phyloP scores from a whole-genome alignment of 2,113 vertebrate species.

The Onychostruthus taczanowskii region DNA sequence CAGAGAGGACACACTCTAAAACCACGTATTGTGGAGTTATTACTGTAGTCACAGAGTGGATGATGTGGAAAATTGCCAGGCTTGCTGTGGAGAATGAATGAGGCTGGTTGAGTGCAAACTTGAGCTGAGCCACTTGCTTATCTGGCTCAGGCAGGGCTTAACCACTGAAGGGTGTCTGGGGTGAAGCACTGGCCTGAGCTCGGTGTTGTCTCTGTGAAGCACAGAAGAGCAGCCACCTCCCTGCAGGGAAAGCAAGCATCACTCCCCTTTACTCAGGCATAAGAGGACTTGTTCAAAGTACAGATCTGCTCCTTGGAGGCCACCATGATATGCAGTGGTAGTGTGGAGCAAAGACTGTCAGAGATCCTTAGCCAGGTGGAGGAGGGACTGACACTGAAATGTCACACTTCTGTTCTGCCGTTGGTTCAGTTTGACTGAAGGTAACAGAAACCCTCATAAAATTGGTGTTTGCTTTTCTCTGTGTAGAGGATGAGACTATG shows the following conservation, averaged over 20 bases:
- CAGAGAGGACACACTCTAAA: neutral
- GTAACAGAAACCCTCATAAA: neutral
- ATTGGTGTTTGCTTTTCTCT: neutral
- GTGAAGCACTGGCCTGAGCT: neutral
- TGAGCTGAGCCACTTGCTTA: neutral
- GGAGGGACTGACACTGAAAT: neutral
- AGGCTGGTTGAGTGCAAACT: neutral
- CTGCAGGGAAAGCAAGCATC: neutral
- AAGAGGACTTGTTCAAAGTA: neutral
- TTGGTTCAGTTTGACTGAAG: neutral
- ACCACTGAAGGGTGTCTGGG: neutral
- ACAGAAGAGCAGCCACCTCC: neutral
- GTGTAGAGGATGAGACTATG: neutral
- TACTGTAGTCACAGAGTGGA: neutral
- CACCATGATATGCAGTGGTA: neutral
- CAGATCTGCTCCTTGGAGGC: neutral
- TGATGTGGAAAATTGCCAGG: neutral
- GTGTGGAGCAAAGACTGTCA: neutral
- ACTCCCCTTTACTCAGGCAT: neutral
- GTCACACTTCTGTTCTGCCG: neutral
- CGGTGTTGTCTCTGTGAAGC: neutral
- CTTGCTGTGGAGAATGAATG: neutral
- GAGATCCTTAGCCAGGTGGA: neutral
- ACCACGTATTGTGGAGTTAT: neutral
- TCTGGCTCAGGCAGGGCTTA: neutral